Conservation (phyloP, 2,113 vertebrate species). For the Scatophagus argus region DNA sequence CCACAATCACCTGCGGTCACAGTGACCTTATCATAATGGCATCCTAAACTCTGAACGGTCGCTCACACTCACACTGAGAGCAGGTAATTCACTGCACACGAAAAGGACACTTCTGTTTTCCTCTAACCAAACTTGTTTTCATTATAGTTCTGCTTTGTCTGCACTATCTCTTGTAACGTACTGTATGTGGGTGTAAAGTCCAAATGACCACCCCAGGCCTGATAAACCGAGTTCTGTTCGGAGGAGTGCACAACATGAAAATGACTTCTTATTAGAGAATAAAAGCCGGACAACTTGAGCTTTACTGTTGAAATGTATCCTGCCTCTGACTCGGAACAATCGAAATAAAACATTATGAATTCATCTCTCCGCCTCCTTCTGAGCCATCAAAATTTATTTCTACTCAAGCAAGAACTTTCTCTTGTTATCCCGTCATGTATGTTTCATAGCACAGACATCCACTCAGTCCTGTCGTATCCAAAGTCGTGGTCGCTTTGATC, state of each 20-base stretch:
- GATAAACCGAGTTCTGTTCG: background rate
- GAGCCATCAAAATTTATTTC: conserved; percentile 19
- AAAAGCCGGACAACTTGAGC: background rate
- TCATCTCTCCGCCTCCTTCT: background rate
- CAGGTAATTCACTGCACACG: background rate
- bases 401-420: conserved; percentile 8
- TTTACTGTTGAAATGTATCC: background rate
- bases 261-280: background rate
- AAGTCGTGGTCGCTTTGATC: conserved; percentile 50
- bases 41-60: background rate
- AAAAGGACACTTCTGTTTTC: background rate
- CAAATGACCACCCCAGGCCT: background rate
- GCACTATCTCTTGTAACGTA: background rate
- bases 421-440: conserved; percentile 23
- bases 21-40: conserved; percentile 32
- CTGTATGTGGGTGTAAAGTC: background rate
- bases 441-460: conserved; percentile 40
- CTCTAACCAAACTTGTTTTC: background rate
- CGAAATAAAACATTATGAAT: conserved; percentile 9
- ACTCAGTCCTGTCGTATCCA: conserved; percentile 15
- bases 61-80: background rate
- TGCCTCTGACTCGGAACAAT: background rate
- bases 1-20: conserved; percentile 24
- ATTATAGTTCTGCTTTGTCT: background rate
- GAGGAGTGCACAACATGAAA: background rate